These are phyloP conservation scores for Mythimna albipuncta DNA, from an alignment of 2,888 invertebrate species.

Conservation along the genomic window DNA sequence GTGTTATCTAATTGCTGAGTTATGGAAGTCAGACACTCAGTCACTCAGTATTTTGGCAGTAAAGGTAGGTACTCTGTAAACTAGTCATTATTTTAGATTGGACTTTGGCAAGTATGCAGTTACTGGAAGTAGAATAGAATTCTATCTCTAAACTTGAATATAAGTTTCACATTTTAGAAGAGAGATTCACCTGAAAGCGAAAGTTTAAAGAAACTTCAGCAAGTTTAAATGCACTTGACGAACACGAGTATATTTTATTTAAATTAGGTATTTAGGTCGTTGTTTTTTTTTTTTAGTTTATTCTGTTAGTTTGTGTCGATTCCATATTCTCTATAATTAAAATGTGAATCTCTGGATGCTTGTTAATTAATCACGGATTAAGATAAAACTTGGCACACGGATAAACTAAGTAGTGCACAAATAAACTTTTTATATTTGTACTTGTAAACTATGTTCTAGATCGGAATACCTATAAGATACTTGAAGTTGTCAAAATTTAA, in stretches of 20 bases:
- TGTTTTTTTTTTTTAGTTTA: neutral
- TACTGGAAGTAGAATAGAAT: neutral
- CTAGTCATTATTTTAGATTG: too few species aligned
- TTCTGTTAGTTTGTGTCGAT: too few species aligned
- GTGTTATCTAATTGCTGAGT: too few species aligned
- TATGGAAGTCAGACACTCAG: too few species aligned
- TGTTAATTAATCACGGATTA: neutral
- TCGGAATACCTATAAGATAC: neutral
- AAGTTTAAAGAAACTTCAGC: conserved; percentile 5
- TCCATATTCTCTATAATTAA: too few species aligned
- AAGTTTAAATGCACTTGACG: neutral
- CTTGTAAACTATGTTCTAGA: neutral
- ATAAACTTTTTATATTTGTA: too few species aligned
- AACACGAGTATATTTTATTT: neutral
- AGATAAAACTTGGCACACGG: neutral
- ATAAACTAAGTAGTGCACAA: neutral
- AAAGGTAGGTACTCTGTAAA: too few species aligned
- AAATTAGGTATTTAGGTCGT: neutral
- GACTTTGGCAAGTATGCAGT: too few species aligned
- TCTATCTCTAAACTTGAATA: neutral
- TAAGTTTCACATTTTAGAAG: neutral
- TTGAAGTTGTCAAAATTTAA: too few species aligned
- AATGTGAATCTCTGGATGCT: neutral
- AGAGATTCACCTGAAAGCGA: neutral
- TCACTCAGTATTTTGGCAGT: too few species aligned